Conservation (phyloP, 2,888 invertebrate genomes). For the Drosophila borborema region DNA sequence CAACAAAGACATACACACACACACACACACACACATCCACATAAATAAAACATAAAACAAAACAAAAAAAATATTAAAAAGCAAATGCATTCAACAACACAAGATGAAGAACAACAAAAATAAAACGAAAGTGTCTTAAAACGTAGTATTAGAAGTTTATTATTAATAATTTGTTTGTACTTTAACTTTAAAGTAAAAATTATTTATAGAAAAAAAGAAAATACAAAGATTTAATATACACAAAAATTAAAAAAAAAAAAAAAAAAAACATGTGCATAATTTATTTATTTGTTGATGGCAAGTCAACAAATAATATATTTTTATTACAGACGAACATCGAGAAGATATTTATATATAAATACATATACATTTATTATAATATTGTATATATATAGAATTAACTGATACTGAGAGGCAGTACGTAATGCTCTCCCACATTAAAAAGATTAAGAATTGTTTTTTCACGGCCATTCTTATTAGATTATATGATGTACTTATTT, state of each 20-base stretch:
- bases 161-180: conserved; percentile 82
- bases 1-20: conserved; percentile 64
- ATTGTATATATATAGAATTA: not conserved
- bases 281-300: not conserved
- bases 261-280: conserved; percentile 26
- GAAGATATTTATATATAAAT: not conserved
- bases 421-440: not conserved
- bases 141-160: conserved; percentile 83
- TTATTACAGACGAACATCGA: not conserved
- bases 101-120: conserved; percentile 70
- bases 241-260: conserved; percentile 63
- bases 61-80: conserved; percentile 50
- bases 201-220: conserved; percentile 79
- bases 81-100: conserved; percentile 67
- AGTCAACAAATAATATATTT: not conserved
- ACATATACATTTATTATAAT: not conserved
- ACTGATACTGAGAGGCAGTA: not conserved
- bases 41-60: conserved; percentile 16
- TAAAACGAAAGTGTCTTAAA: conserved; percentile 84
- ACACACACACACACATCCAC: conserved; percentile 27
- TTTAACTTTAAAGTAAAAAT: conserved; percentile 82
- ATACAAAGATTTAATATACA: conserved; percentile 81
- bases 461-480: not conserved
- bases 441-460: not conserved
- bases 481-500: not conserved